phyloP scores from a whole-genome alignment of 2,888 invertebrate genomes.

The Rapana venosa region DNA sequence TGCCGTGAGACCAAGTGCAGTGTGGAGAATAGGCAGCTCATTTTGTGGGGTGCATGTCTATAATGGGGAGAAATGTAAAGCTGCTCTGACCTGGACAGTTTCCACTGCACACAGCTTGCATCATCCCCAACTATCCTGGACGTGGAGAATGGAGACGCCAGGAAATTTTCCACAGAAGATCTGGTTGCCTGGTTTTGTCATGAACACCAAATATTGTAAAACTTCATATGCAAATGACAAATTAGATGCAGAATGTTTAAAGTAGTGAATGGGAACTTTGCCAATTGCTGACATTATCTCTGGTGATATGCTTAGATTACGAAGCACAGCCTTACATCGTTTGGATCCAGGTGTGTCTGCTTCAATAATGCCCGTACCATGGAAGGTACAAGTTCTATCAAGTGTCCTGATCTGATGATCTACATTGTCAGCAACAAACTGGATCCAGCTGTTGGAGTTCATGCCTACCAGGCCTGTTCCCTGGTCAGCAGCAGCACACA shows the following conservation, averaged over 20 bases:
- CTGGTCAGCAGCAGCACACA: conserved; percentile 13
- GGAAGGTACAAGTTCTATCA: conserved; percentile 6
- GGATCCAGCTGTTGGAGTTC: not conserved
- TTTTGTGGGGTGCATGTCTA: conserved; percentile 56
- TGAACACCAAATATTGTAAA: not conserved
- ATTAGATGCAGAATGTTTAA: too few species aligned
- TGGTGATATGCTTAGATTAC: not conserved
- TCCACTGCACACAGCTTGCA: conserved; percentile 53
- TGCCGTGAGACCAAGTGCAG: too few species aligned
- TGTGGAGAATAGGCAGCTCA: conserved; percentile 50
- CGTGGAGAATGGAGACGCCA: conserved; percentile 45
- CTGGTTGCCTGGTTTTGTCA: not conserved
- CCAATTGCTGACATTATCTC: not conserved
- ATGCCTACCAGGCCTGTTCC: conserved; percentile 1
- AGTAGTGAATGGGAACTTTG: not conserved
- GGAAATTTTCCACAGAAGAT: conserved; percentile 23
- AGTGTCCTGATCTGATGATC: conserved; percentile 20
- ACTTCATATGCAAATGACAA: not conserved
- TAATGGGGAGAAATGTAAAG: conserved; percentile 56
- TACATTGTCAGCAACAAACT: conserved; percentile 29
- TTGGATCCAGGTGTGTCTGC: not conserved
- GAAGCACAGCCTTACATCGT: not conserved
- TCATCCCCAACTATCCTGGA: conserved; percentile 54
- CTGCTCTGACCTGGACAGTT: conserved; percentile 53
- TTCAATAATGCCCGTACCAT: conserved; percentile 20